Conservation (phyloP, 1,140 invertebrate species). For the Aphis craccivora region DNA sequence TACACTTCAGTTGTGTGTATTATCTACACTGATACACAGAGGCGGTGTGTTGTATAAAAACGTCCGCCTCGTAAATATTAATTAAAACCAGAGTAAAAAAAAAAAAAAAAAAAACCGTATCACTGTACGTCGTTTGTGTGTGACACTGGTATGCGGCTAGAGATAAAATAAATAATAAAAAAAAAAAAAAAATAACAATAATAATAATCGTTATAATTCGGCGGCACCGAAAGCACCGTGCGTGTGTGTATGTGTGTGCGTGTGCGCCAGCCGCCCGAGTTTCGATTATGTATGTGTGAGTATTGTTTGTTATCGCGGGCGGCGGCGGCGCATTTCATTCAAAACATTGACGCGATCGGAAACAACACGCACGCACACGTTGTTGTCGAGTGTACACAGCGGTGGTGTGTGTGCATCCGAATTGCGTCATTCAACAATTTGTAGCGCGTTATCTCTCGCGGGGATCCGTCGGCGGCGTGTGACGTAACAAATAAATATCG, state of each 20-base stretch:
- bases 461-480: not conserved
- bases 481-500: slow-evolving; percentile 30
- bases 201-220: slow-evolving; percentile 12
- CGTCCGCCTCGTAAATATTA: not conserved
- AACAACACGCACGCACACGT: not conserved
- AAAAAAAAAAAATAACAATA: not conserved
- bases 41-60: not conserved
- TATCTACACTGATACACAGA: not conserved
- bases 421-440: slow-evolving; percentile 56
- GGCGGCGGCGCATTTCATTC: slow-evolving; percentile 43
- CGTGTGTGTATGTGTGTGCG: not conserved
- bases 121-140: not conserved
- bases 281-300: not conserved
- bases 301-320: slow-evolving; percentile 26
- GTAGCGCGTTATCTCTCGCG: slow-evolving; percentile 31
- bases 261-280: not conserved
- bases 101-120: not conserved
- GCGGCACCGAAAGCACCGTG: not conserved
- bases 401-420: slow-evolving; percentile 12
- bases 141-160: not conserved
- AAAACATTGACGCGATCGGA: slow-evolving; percentile 41
- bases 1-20: not conserved
- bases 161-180: not conserved
- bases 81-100: not conserved
- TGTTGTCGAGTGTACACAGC: not conserved